Conservation (phyloP, 2,797 vertebrate species). For the Chelonia mydas region DNA sequence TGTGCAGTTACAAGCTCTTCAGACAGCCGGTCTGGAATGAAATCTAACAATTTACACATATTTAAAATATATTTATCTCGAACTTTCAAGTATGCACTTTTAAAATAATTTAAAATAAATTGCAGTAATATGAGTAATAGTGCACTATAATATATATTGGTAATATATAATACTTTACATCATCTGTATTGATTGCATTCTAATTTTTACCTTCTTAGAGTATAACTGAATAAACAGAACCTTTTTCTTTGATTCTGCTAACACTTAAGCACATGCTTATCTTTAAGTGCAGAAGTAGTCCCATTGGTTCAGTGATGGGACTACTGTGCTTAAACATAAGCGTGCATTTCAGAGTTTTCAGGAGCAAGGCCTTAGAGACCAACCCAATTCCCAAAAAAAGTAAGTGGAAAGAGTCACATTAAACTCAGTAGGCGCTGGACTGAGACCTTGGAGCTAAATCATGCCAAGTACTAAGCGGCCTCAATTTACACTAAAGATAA, state of each 20-base stretch:
- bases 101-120: background rate
- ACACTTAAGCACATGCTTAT: background rate
- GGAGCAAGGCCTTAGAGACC: background rate
- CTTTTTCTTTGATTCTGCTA: background rate
- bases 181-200: background rate
- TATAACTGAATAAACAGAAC: background rate
- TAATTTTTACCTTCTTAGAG: too few species aligned
- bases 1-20: slow-evolving; percentile 44
- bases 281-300: background rate
- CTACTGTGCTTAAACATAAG: background rate
- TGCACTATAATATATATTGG: background rate
- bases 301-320: background rate
- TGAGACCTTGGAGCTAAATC: background rate
- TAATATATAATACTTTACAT: background rate
- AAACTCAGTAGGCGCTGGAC: background rate
- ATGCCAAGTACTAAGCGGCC: background rate
- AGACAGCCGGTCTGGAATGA: background rate
- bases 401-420: background rate
- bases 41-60: slow-evolving; percentile 16
- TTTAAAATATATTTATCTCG: slow-evolving; percentile 8
- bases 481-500: background rate
- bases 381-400: background rate
- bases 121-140: background rate
- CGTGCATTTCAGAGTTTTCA: background rate
- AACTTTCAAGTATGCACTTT: background rate